phyloP scores from a whole-genome alignment of 2,113 vertebrate genomes.

The Nasalis larvatus region DNA sequence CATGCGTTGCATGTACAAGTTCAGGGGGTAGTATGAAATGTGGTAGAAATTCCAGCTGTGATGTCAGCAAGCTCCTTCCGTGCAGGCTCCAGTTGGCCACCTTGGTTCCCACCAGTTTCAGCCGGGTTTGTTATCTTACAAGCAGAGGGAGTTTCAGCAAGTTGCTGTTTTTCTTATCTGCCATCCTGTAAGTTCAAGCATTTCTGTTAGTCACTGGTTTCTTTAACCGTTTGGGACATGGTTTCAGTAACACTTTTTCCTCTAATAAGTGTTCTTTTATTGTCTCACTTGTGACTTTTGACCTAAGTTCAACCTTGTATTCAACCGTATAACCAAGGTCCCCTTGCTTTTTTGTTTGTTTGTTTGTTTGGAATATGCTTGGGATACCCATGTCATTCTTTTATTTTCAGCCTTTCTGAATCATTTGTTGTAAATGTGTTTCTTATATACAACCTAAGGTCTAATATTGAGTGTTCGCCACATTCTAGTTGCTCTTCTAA shows the following conservation, averaged over 20 bases:
- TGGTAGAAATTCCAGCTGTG: neutral
- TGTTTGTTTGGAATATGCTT: neutral
- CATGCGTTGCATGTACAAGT: neutral
- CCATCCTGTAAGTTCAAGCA: neutral
- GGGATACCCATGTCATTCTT: neutral
- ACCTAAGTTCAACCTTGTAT: neutral
- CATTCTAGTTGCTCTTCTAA: neutral
- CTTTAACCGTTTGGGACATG: neutral
- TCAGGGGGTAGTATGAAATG: neutral
- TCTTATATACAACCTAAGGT: neutral
- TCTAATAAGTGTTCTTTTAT: neutral
- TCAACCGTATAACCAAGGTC: no score
- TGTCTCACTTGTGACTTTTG: neutral
- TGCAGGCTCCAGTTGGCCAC: neutral
- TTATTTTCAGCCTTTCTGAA: neutral
- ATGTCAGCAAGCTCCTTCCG: neutral
- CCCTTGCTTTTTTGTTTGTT: neutral
- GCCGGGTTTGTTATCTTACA: neutral
- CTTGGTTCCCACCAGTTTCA: neutral
- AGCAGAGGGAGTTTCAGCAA: neutral
- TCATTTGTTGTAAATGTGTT: no score
- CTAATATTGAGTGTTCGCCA: no score
- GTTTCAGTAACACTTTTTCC: neutral
- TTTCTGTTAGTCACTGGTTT: neutral
- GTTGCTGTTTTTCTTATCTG: neutral